Percentiles rank a stretch among this genome's conserved stretches.
Conservation (phyloP, 23 tunicate species). For the Oikopleura dioica region DNA sequence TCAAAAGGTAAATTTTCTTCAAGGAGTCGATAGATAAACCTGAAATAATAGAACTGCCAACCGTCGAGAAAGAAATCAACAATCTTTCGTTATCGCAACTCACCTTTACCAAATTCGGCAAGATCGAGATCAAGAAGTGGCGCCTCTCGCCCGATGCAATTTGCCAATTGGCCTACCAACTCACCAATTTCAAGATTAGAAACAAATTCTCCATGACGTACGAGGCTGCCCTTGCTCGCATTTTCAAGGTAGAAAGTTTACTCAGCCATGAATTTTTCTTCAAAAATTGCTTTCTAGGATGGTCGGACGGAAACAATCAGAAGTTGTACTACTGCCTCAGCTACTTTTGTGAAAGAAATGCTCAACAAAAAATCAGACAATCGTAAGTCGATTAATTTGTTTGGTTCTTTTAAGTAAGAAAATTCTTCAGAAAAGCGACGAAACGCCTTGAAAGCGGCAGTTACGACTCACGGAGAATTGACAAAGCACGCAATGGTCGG, state of each 20-base stretch:
- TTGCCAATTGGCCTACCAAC: not conserved
- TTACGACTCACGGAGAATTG: not conserved
- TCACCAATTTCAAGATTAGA: not conserved
- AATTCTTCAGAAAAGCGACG: not conserved
- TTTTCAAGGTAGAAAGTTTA: too few relatives aligned
- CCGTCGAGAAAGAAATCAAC: not conserved
- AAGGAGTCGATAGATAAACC: too few relatives aligned
- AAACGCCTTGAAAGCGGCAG: not conserved
- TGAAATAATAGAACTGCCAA: not conserved
- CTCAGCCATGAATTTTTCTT: too few relatives aligned
- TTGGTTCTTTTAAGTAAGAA: too few relatives aligned
- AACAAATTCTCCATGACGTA: not conserved
- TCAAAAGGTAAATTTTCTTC: too few relatives aligned
- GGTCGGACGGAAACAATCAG: conserved; percentile 6
- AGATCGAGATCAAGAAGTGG: not conserved
- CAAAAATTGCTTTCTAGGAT: too few relatives aligned
- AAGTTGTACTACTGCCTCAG: not conserved
- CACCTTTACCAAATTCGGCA: not conserved
- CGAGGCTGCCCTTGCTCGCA: conserved; percentile 1
- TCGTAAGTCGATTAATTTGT: not conserved
- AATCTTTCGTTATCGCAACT: not conserved
- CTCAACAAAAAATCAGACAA: not conserved
- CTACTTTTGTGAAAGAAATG: not conserved
- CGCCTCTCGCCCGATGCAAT: conserved; percentile 9
- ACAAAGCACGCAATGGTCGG: not conserved